Evolutionary conservation across 1,140 invertebrate species (phyloP).

Genomic region (Venustaconcha ellipsiformis): DNA sequence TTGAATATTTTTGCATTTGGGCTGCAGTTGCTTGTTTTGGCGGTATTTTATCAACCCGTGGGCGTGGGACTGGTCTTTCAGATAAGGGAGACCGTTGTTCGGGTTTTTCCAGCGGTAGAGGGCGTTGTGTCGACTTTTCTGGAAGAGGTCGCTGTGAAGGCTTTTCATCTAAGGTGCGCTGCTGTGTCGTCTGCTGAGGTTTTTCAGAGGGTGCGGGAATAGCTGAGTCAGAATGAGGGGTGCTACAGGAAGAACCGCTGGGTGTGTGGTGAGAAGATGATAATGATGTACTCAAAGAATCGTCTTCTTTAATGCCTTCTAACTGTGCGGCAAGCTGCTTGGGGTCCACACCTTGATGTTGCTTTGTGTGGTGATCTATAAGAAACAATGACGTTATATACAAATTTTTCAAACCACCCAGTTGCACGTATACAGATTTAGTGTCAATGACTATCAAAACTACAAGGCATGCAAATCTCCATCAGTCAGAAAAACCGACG

Average conservation of each 20-base stretch:
- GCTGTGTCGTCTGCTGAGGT: slow-evolving; percentile 29
- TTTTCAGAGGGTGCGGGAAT: slow-evolving; percentile 56
- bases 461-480: no score
- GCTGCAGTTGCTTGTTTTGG: no score
- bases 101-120: no score
- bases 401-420: neutral
- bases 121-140: no score
- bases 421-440: no score
- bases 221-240: slow-evolving; percentile 58
- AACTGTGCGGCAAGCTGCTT: slow-evolving; percentile 59
- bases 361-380: slow-evolving; percentile 2
- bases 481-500: no score
- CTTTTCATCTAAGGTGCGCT: neutral
- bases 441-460: no score
- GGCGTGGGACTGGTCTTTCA: no score
- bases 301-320: slow-evolving; percentile 58
- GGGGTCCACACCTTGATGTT: slow-evolving; percentile 56
- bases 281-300: slow-evolving; percentile 57
- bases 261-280: slow-evolving; percentile 63
- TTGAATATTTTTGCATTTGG: no score
- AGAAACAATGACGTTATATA: neutral
- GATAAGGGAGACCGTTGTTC: no score
- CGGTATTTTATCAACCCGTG: no score
- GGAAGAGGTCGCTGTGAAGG: no score
- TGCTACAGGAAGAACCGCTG: slow-evolving; percentile 64